Evolutionary conservation across 2,888 invertebrate species (phyloP).

Genomic region (Julus scandinavius): DNA sequence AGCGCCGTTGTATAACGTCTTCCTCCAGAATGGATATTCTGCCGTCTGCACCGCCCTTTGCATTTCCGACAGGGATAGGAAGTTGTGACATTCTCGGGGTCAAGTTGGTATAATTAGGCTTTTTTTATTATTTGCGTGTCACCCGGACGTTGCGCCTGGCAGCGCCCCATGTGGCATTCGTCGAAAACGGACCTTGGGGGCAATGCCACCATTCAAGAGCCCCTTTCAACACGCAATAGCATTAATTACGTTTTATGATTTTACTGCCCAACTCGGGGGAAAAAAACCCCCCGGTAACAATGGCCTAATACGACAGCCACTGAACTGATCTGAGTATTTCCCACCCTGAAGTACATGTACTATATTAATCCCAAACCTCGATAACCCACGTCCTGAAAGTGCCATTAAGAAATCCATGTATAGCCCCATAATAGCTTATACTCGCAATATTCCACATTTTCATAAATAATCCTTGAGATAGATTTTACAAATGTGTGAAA

Average conservation of each 20-base stretch:
- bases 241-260: not conserved
- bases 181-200: not conserved
- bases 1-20: not conserved
- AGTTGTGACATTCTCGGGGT: not conserved
- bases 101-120: conserved; percentile 2
- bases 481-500: too few relatives aligned
- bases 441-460: too few relatives aligned
- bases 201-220: not conserved
- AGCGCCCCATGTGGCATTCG: not conserved
- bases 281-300: too few relatives aligned
- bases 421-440: too few relatives aligned
- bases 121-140: not conserved
- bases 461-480: too few relatives aligned
- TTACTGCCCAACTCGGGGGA: not conserved
- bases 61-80: not conserved
- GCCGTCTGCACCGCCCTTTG: not conserved
- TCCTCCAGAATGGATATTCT: not conserved
- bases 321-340: too few relatives aligned
- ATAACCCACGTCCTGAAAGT: too few relatives aligned
- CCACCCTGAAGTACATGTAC: too few relatives aligned
- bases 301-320: too few relatives aligned
- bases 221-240: not conserved
- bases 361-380: too few relatives aligned
- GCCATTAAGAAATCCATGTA: too few relatives aligned
- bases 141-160: not conserved